Base-by-base conservation (phyloP, 2,797 vertebrate species). In the Sebastes aleutianus region DNA sequence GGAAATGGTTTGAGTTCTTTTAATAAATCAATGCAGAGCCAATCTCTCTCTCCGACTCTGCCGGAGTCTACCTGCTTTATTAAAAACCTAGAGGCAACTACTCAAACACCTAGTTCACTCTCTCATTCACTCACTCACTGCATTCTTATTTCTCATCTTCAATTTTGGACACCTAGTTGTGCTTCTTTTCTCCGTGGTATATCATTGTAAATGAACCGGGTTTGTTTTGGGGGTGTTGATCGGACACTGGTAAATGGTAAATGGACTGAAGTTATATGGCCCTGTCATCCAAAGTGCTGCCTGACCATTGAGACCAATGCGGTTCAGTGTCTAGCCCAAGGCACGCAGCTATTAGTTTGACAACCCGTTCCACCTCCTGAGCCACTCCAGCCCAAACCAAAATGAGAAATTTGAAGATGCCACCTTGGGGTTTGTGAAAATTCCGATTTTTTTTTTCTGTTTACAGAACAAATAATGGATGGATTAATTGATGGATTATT, bases 1-100 rank as follows among this genome's bases (percentile, higher is more conserved):
- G 79, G 87, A 86, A 87, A 83, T 80, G 81, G 69, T 79, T 78
- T 77, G 78, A 84, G 73, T 88, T 88, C 65, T 92, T 92, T 92
- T 91, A 91, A 88, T 90, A 90, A 92, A 90, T 77, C 63, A 65
- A 80, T 20, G 70, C 67, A 50, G 43, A 65, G 76, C 43, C 66
- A 61, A 54, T 86, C 53, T 74, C 24, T 72, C 70, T 84, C 76
- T 56, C 75, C 77, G 70, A 43, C 63, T 26, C 53, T 54, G 64
- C 68, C n/a, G 0, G 53, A 61, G 78, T 58, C 70, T 78, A 54
- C 22, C 47, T 61, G 75, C 65, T 86, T 89, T 87, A 87, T 91
- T 91, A 88, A 89, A 50, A 85, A 79, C 66, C 71, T 54, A 18
- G 31, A 66, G 72, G 72, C 74, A 24, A 11, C 13, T 57, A 53